Conservation (phyloP, 2,888 invertebrate genomes). For the Eilema griseolum region DNA sequence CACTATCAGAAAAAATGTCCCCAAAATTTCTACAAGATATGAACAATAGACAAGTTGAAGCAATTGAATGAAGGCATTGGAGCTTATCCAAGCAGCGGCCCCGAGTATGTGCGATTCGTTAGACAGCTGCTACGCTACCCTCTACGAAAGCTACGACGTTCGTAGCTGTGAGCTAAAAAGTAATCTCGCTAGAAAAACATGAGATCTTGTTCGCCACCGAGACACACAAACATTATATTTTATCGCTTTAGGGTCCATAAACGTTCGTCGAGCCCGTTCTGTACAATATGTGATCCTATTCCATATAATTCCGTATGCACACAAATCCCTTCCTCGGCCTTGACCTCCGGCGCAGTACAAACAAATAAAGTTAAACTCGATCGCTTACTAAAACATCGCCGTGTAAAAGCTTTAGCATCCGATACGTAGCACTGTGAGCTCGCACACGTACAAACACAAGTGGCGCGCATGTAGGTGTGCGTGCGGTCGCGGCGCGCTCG, state of each 20-base stretch:
- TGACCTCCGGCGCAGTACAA: slow-evolving; percentile 11
- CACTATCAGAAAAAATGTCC: neutral
- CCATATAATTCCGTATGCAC: neutral
- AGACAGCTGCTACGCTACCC: slow-evolving; percentile 14
- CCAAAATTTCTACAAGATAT: neutral
- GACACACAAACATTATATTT: slow-evolving; percentile 4
- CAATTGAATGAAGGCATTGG: too few species aligned
- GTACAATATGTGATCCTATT: neutral
- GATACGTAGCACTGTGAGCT: slow-evolving; percentile 7
- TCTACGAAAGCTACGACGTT: slow-evolving; percentile 10
- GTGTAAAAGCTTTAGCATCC: slow-evolving; percentile 17
- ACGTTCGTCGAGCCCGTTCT: neutral
- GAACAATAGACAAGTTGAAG: slow-evolving; percentile 1
- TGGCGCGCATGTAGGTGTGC: neutral
- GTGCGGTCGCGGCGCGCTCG: slow-evolving; percentile 7
- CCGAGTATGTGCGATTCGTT: slow-evolving; percentile 3
- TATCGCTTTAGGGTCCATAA: neutral
- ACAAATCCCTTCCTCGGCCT: neutral
- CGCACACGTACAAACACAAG: neutral
- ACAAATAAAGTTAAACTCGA: slow-evolving; percentile 18
- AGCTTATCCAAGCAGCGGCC: neutral
- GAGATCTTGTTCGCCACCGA: neutral
- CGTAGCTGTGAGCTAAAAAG: slow-evolving; percentile 4
- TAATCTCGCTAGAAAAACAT: neutral
- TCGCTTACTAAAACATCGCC: slow-evolving; percentile 21